Evolutionary conservation across 2,113 vertebrate species (phyloP).

Genomic region (Cervus canadensis): DNA sequence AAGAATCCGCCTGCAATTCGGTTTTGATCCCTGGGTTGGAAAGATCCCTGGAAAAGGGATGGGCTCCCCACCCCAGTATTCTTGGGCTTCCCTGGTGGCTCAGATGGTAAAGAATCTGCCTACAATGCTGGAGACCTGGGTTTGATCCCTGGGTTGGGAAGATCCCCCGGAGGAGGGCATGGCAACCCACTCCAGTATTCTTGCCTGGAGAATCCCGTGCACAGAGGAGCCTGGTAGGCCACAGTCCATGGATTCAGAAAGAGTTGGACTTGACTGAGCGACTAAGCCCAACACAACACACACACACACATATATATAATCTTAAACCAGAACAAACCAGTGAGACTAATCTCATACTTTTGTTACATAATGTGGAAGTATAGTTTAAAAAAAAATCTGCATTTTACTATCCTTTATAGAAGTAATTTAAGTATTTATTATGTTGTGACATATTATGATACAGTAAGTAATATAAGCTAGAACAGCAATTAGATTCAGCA

Average conservation of each 20-base stretch:
- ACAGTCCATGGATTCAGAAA: neutral
- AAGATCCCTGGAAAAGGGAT: neutral
- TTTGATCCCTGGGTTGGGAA: neutral
- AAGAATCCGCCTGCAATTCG: neutral
- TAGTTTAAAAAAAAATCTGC: neutral
- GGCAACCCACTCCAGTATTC: neutral
- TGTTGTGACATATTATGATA: neutral
- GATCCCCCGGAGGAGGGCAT: neutral
- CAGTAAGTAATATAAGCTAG: neutral
- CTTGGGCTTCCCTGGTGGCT: neutral
- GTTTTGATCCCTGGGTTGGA: neutral
- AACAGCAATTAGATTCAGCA: neutral
- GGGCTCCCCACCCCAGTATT: neutral
- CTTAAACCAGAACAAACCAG: neutral
- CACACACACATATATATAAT: neutral
- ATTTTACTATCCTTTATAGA: neutral
- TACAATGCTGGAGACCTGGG: neutral
- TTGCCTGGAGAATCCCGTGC: neutral
- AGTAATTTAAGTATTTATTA: neutral
- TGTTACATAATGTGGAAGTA: neutral
- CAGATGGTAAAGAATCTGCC: neutral
- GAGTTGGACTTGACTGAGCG: fast-evolving
- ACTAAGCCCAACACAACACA: neutral
- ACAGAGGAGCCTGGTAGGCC: neutral
- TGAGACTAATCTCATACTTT: neutral